Base-by-base conservation (phyloP, 2,113 vertebrate species). In the Chamaea fasciata region DNA sequence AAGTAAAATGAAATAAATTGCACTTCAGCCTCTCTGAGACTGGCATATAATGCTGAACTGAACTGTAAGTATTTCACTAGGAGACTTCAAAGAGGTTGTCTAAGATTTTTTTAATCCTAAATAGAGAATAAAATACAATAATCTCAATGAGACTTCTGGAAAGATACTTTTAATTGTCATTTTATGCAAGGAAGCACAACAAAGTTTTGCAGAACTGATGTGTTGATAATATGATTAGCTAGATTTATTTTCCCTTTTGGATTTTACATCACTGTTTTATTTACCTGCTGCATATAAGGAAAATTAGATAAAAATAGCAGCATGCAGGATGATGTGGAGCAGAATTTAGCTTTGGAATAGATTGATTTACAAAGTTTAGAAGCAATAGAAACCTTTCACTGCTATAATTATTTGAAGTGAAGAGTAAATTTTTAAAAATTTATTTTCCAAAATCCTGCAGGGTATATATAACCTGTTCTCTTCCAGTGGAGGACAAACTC, bases 1-100 rank as follows among this genome's bases (percentile, higher is more conserved):
- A 97, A 92, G 23, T 87, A 87, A 96, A 95, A 95, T 80, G 55
- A 96, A 96, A 93, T 91, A 86, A 94, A 91, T 81, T 68, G 57
- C 79, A 84, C 76, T 96, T 91, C 65, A 94, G 42, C 28, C 18
- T 65, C 47, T 94, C 42, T 95, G 75, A 94, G 91, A 92, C 24
- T n/a, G 69, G 21, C 0, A 3, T 90, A 41, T 90, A 85, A 78
- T 71, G 83, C 56, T 88, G 75, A 96, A 88, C 17, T n/a, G 37
- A 95, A 96, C 21, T 75, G 60, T 68, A 80, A 92, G 52, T 65
- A 64, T 68, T 94, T 95, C 50, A 73, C 74, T 59, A 56, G 83
- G 49, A 95, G 46, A 80, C 21, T 94, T 90, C 53, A 73, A 85
- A 95, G 76, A 89, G 10, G 23, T 80, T 82, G 33, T 62, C 57